phyloP scores from a whole-genome alignment of 2,888 invertebrate species.

The Halictus quadricinctus region DNA sequence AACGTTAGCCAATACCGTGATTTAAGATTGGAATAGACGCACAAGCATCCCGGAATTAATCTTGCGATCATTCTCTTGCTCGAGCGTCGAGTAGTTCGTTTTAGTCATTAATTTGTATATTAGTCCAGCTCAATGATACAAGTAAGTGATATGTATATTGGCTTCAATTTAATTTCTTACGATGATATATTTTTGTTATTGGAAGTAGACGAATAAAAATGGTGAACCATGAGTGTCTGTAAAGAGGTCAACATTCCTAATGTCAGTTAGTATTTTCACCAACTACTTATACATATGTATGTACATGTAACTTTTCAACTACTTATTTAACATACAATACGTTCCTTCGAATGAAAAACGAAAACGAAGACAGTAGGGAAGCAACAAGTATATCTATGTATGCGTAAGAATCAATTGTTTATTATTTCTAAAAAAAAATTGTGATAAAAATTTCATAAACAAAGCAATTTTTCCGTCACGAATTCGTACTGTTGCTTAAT shows the following conservation, averaged over 20 bases:
- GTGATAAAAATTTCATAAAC: constrained; percentile 15
- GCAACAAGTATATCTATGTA: not conserved
- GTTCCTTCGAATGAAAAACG: not conserved
- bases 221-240: constrained; percentile 54
- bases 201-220: constrained; percentile 73
- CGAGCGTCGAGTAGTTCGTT: constrained; percentile 24
- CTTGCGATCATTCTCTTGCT: constrained; percentile 20
- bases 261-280: constrained; percentile 12
- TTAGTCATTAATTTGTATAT: constrained; percentile 51
- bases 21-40: constrained; percentile 1
- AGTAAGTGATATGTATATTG: constrained; percentile 61
- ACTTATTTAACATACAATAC: not conserved
- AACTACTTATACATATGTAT: not conserved
- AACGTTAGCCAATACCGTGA: constrained; percentile 4
- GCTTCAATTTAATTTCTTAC: constrained; percentile 75
- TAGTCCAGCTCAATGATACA: constrained; percentile 35
- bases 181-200: constrained; percentile 78
- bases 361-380: constrained; percentile 7
- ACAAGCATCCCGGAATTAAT: not conserved
- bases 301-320: constrained; percentile 5
- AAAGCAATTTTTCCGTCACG: constrained; percentile 21
- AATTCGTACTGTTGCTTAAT: constrained; percentile 7
- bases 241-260: constrained; percentile 42
- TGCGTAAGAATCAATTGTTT: constrained; percentile 25
- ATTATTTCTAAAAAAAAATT: constrained; percentile 31